phyloP scores from a whole-genome alignment of 92 coral and sea anemone species.

The Micromussa lordhowensis region DNA sequence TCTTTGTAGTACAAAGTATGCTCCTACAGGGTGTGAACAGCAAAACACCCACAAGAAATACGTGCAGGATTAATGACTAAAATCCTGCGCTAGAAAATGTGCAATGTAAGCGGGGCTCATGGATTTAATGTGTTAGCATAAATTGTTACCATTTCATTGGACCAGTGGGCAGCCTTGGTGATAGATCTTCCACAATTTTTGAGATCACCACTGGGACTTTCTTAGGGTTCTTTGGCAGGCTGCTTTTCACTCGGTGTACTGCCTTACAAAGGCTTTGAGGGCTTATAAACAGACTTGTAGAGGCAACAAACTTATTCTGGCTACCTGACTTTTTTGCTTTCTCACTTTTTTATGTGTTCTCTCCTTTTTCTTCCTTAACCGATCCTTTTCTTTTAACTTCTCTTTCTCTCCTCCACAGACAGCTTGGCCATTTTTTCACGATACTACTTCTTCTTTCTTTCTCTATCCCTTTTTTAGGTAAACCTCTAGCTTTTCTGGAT shows the following conservation, averaged over 20 bases:
- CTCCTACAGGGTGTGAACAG: too few species aligned
- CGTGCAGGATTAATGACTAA: too few species aligned
- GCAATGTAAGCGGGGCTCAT: too few species aligned
- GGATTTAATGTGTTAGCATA: too few species aligned
- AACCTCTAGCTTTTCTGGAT: slow-evolving; percentile 4
- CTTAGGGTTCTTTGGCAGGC: not conserved
- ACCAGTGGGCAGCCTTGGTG: too few species aligned
- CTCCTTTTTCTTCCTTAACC: not conserved
- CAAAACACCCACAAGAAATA: too few species aligned
- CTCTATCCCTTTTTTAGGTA: slow-evolving; percentile 8
- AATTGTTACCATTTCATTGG: too few species aligned
- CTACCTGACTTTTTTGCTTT: not conserved
- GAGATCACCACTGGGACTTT: slow-evolving; percentile 1
- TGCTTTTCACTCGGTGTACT: slow-evolving; percentile 2
- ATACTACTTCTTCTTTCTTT: slow-evolving; percentile 27
- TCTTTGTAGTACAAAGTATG: too few species aligned
- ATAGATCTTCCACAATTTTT: slow-evolving; percentile 1
- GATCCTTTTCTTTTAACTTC: not conserved
- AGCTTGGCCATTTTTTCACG: slow-evolving; percentile 25
- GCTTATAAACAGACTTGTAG: slow-evolving; percentile 4
- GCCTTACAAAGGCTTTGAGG: slow-evolving; percentile 9
- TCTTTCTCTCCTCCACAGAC: slow-evolving; percentile 20
- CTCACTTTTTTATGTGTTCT: not conserved
- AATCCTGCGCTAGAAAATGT: too few species aligned
- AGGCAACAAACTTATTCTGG: not conserved